Base-by-base conservation (phyloP, 2,888 invertebrate genomes). In the Fragum fragum region DNA sequence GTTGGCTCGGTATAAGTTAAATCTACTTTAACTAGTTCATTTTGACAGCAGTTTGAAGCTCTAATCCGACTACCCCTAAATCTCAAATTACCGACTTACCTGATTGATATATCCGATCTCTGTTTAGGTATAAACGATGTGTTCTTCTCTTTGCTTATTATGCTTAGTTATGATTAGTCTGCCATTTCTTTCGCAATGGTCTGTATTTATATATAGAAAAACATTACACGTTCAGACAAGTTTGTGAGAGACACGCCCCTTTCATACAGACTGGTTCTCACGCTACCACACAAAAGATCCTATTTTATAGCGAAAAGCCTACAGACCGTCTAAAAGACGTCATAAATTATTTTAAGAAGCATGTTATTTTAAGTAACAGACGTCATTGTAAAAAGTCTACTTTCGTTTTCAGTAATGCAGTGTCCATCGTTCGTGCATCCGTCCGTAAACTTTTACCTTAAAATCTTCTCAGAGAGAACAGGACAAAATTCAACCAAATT, bases 361-460 rank as follows among this genome's bases (percentile, higher is more conserved):
- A 21, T 23, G 18, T 36, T 75, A 75, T 75, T 55, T 55, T 53
- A 68, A 75, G 68, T 26, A 68, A 26, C 55, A 55, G n/a, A 68
- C 18, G 28, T 75, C 75, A 75, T 26, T 16, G 29, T 6, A 39
- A 21, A 68, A 18, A 36, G 21, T 23, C 21, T 2, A n/a, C 26
- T 68, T n/a, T 68, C 52, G 32, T 6, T 36, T 36, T 36, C 9
- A 36, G n/a, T n/a, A n/a, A n/a, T n/a, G n/a, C n/a, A n/a, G n/a
- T n/a, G n/a, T n/a, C n/a, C n/a, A n/a, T n/a, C n/a, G n/a, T n/a
- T n/a, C n/a, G n/a, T n/a, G n/a, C n/a, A n/a, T n/a, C n/a, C n/a
- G n/a, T n/a, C n/a, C n/a, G n/a, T n/a, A n/a, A n/a, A n/a, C n/a
- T n/a, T n/a, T n/a, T n/a, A n/a, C n/a, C n/a, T n/a, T n/a, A n/a